Evolutionary conservation across 1,140 invertebrate genomes (phyloP).

Genomic region (Colletes latitarsis): DNA sequence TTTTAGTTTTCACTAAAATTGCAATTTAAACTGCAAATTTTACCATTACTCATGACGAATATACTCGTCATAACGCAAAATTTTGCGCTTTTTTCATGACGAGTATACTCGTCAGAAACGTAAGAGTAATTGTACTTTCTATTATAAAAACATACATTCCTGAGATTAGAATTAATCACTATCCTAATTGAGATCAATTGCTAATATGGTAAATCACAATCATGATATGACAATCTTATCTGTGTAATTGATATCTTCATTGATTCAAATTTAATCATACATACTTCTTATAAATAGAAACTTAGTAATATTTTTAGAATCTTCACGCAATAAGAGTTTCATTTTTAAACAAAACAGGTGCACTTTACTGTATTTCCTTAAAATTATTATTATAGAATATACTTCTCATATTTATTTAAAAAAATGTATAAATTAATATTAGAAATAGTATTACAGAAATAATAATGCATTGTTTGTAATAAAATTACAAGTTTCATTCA

Average conservation of each 20-base stretch:
- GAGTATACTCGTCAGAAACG: no score
- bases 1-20: no score
- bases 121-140: slow-evolving; percentile 21
- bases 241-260: slow-evolving; percentile 3
- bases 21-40: no score
- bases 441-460: not conserved
- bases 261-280: slow-evolving; percentile 17
- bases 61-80: no score
- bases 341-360: no score
- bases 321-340: not conserved
- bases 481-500: no score
- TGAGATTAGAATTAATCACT: slow-evolving; percentile 25
- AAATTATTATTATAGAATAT: not conserved
- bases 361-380: not conserved
- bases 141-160: slow-evolving; percentile 18
- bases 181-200: slow-evolving; percentile 22
- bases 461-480: not conserved
- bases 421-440: not conserved
- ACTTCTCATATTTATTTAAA: not conserved
- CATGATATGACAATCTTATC: not conserved
- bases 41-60: no score
- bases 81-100: no score
- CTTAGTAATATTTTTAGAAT: not conserved
- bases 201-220: not conserved
- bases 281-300: slow-evolving; percentile 36